Evolutionary conservation across 2,113 vertebrate genomes (phyloP).

Genomic region (Hemibagrus wyckioides): DNA sequence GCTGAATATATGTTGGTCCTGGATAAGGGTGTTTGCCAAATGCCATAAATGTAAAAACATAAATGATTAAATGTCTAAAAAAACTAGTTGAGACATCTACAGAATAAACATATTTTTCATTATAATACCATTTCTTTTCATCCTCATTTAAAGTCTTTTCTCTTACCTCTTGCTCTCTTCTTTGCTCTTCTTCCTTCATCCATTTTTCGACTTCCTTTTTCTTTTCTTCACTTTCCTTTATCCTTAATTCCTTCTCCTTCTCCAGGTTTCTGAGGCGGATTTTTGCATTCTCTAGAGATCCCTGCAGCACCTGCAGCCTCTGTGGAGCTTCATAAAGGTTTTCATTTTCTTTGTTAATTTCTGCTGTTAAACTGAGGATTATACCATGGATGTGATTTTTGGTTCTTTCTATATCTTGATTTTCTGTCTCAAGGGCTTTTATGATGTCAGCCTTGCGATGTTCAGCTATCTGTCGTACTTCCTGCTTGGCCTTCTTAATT

Average conservation of each 20-base stretch:
- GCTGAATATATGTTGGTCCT: too few relatives aligned
- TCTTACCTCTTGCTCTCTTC: neutral
- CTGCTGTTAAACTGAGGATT: neutral
- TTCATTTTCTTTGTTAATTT: neutral
- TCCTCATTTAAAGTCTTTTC: neutral
- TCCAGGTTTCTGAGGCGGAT: neutral
- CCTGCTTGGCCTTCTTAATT: neutral
- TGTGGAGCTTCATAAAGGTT: neutral
- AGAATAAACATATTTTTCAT: too few relatives aligned
- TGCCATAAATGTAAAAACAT: too few relatives aligned
- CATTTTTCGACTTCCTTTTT: neutral
- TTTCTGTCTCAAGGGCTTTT: neutral
- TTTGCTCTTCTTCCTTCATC: constrained; percentile 18
- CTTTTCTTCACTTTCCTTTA: neutral
- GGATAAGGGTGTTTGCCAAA: too few relatives aligned
- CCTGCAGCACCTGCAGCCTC: neutral
- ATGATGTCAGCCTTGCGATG: neutral
- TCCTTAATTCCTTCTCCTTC: neutral
- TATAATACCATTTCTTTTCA: constrained; percentile 26
- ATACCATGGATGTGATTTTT: neutral
- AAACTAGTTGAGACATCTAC: too few relatives aligned
- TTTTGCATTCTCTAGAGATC: neutral
- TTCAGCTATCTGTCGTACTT: neutral
- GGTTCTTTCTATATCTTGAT: neutral
- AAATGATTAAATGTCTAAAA: too few relatives aligned